Conservation (phyloP, 1,140 invertebrate species). For the Leptoteleia sp. region DNA sequence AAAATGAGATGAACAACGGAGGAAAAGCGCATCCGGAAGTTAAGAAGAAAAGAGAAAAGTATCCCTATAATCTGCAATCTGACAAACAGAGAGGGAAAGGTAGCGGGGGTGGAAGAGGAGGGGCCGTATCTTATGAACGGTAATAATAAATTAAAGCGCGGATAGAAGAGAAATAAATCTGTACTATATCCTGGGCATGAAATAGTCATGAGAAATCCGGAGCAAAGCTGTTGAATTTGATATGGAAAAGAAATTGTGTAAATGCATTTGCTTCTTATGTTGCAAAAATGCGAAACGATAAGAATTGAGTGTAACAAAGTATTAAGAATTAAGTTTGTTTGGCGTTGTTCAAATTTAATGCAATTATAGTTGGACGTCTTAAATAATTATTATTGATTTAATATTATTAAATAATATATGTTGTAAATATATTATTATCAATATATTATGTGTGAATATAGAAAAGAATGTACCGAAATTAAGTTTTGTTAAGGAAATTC, state of each 20-base stretch:
- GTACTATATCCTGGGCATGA: conserved; percentile 31
- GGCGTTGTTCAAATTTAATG: too few relatives aligned
- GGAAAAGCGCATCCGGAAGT: conserved; percentile 41
- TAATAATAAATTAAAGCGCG: conserved; percentile 58
- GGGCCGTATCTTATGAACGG: conserved; percentile 15
- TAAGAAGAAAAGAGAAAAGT: conserved; percentile 33
- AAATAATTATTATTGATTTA: too few relatives aligned
- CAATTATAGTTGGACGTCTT: too few relatives aligned
- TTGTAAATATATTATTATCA: too few relatives aligned
- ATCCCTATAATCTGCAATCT: conserved; percentile 36
- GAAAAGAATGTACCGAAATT: too few relatives aligned
- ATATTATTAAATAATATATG: too few relatives aligned
- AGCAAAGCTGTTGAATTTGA: conserved; percentile 16
- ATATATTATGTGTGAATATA: too few relatives aligned
- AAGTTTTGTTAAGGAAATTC: too few relatives aligned
- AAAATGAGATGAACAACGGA: conserved; percentile 46
- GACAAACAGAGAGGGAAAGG: conserved; percentile 6
- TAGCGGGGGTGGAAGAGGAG: neutral
- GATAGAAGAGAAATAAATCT: conserved; percentile 42
- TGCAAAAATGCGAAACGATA: too few relatives aligned
- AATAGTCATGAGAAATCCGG: conserved; percentile 39
- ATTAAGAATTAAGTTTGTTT: too few relatives aligned
- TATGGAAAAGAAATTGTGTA: conserved; percentile 19
- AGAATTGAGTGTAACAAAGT: too few relatives aligned
- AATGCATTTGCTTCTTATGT: conserved; percentile 12